These are phyloP conservation scores for Strigamia crassipes DNA, from an alignment of 2,888 invertebrate species.

Conservation along the genomic window DNA sequence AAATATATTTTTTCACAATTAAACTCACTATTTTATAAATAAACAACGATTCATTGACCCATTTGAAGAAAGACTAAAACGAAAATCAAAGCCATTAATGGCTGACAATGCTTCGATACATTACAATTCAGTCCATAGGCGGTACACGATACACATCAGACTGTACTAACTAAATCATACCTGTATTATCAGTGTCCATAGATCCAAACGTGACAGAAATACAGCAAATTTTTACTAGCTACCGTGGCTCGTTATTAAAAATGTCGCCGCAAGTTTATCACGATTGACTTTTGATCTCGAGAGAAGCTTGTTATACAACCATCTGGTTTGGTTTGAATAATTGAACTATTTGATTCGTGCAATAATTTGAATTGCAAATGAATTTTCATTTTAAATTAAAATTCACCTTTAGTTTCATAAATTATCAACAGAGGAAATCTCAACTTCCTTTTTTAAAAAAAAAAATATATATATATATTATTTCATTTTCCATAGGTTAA, in stretches of 20 bases:
- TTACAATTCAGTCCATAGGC: background rate
- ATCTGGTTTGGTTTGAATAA: background rate
- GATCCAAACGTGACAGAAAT: too few relatives aligned
- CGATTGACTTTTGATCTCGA: conserved; percentile 23
- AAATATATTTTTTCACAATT: too few relatives aligned
- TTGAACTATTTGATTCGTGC: background rate
- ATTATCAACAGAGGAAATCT: conserved; percentile 19
- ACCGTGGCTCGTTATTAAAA: conserved; percentile 11
- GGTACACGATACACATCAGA: background rate
- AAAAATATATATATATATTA: too few relatives aligned
- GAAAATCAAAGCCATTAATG: background rate
- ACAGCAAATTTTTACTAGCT: background rate
- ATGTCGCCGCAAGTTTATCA: conserved; percentile 18
- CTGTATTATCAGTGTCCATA: too few relatives aligned
- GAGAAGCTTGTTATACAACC: conserved; percentile 27
- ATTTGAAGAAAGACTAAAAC: background rate
- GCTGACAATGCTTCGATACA: background rate
- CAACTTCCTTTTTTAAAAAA: background rate
- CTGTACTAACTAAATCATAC: too few relatives aligned
- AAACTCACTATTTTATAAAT: too few relatives aligned
- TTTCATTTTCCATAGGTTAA: background rate
- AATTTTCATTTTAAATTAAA: background rate
- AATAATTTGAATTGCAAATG: background rate
- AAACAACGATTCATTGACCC: too few relatives aligned
- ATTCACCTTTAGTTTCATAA: background rate